Conservation (phyloP, 2,113 vertebrate species). For the Pyrgilauda ruficollis region DNA sequence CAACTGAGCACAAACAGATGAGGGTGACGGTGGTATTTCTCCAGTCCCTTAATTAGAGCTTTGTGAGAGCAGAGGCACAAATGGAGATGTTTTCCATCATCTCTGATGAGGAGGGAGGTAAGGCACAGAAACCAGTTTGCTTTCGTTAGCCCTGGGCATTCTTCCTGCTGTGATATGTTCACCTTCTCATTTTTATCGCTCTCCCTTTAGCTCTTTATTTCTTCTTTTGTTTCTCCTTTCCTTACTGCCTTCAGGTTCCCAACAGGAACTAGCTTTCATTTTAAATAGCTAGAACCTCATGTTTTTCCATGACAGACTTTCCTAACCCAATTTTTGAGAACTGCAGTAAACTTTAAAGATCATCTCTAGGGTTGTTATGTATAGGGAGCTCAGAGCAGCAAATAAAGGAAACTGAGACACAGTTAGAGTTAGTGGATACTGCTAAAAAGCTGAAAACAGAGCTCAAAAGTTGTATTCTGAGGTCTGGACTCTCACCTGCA, state of each 20-base stretch:
- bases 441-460: neutral
- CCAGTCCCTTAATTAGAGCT: constrained; percentile 78
- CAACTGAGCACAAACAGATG: constrained; percentile 68
- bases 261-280: neutral
- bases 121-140: neutral
- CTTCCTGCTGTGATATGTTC: neutral
- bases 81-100: constrained; percentile 68
- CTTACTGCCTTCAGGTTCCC: neutral
- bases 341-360: constrained; percentile 15
- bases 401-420: neutral
- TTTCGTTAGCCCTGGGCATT: neutral
- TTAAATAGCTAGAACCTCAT: neutral
- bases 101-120: constrained; percentile 3
- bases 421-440: neutral
- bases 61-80: constrained; percentile 40
- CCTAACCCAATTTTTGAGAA: neutral
- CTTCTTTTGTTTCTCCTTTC: neutral
- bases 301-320: neutral
- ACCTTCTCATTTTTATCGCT: neutral
- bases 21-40: constrained; percentile 71
- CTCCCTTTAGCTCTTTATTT: neutral
- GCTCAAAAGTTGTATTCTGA: neutral
- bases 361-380: neutral
- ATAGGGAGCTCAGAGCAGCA: neutral
- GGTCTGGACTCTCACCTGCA: neutral